Evolutionary conservation across 2,113 vertebrate genomes (phyloP).

Genomic region (Takifugu bimaculatus): DNA sequence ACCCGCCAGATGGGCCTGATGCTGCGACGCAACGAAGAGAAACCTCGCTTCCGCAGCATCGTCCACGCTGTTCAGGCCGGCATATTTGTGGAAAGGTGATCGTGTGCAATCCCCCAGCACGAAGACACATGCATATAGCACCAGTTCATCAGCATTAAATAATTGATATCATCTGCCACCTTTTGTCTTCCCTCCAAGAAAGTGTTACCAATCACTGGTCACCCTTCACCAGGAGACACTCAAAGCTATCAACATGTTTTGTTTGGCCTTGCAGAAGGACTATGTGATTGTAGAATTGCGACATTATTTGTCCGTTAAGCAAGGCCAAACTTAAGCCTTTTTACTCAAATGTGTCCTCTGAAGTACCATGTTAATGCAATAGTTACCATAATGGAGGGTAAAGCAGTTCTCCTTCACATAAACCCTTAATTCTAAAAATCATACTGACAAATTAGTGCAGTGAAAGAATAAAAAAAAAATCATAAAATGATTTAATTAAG

Average conservation of each 20-base stretch:
- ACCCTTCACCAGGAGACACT: constrained; percentile 2
- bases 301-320: no score
- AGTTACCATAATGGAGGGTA: no score
- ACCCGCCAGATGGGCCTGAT: constrained; percentile 97
- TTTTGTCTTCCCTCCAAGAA: constrained; percentile 9
- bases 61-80: constrained; percentile 98
- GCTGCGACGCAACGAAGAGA: constrained; percentile 89
- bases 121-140: background rate
- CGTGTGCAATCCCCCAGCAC: constrained; percentile 1
- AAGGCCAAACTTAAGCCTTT: no score
- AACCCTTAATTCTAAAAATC: no score
- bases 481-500: no score
- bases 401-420: no score
- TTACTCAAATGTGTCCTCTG: no score
- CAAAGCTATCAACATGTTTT: constrained; percentile 26
- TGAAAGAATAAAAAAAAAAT: no score
- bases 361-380: no score
- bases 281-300: background rate
- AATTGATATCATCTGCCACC: constrained; percentile 19
- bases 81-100: constrained; percentile 96
- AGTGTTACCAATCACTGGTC: constrained; percentile 18
- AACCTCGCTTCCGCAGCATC: constrained; percentile 92
- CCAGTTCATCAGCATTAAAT: constrained; percentile 10
- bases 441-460: no score
- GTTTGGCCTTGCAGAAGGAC: constrained; percentile 10